Base-by-base conservation (phyloP, 1,140 invertebrate species). In the Drosophila sucinea region DNA sequence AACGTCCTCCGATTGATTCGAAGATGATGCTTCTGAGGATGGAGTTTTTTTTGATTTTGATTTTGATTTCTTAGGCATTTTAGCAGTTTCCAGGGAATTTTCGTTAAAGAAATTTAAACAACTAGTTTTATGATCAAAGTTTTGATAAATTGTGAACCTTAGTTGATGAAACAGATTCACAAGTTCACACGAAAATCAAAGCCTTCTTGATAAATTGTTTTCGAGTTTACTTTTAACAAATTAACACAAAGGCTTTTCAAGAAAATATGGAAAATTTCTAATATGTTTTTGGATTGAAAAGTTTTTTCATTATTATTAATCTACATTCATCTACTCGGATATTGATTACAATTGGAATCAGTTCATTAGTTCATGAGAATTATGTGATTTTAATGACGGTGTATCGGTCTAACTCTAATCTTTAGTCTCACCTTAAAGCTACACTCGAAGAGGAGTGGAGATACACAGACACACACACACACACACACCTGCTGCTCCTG, bases 401-500 rank as follows among this genome's bases (percentile, higher is more conserved):
- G 25, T 27, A 27, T 27, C 7, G 44, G 44, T 51, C 23, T 27
- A 40, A 29, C 47, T 35, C 17, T 54, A 57, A 75, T 44, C 47
- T 35, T 11, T 54, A 57, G 68, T 44, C 30, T 57, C 7, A 51
- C 2, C 25, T 62, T 33, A 87, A 57, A 85, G 81, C 78, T 38
- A 38, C 75, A 60, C 67, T 57, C 71, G 58, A 70, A 55, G 67
- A 27, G 6, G 23, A 51, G 23, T 23, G 1, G 44, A 51, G 23
- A 23, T 27, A 51, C 7, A 51, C 23, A 38, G 2, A 35, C 33
- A 35, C 33, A 35, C 33, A 35, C 33, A 35, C 33, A 35, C 33
- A 35, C 3, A 77, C 56, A 61, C 82, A 67, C 62, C 83, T 82
- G 75, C 83, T 82, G 75, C 73, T 73, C 56, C 66, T 71, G 67